Conservation (phyloP, 92 coral and sea anemone species). For the Palythoa grandiflora region DNA sequence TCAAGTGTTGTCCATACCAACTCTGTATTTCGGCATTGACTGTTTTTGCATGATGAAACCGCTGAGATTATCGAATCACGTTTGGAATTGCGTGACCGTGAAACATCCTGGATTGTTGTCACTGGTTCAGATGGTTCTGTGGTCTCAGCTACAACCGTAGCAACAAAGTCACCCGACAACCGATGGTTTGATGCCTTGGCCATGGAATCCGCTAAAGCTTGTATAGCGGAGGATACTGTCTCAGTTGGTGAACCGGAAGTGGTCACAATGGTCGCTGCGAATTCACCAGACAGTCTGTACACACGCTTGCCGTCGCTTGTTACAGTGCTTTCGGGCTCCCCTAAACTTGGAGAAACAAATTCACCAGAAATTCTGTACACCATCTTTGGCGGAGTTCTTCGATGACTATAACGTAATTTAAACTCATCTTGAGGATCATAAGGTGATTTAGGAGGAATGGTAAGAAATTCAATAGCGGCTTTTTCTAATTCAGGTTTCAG, state of each 20-base stretch:
- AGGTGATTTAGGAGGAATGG: conserved; percentile 79
- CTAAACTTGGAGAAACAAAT: conserved; percentile 44
- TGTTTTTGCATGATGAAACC: conserved; percentile 62
- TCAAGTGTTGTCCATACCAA: conserved; percentile 85
- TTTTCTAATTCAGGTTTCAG: conserved; percentile 40
- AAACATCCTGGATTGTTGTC: conserved; percentile 16
- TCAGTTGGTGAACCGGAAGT: conserved; percentile 40
- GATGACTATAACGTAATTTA: conserved; percentile 75
- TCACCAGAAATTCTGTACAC: conserved; percentile 87
- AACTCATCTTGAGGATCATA: conserved; percentile 92
- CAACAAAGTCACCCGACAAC: conserved; percentile 59
- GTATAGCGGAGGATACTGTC: conserved; percentile 56
- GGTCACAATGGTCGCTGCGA: conserved; percentile 37
- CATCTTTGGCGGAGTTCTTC: conserved; percentile 69
- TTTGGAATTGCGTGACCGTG: conserved; percentile 47
- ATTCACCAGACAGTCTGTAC: conserved; percentile 48
- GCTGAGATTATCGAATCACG: conserved; percentile 62
- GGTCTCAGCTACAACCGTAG: conserved; percentile 67
- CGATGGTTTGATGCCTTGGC: conserved; percentile 48
- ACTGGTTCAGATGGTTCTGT: conserved; percentile 29
- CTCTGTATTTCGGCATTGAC: conserved; percentile 70
- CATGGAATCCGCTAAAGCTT: conserved; percentile 50
- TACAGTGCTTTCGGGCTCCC: conserved; percentile 38
- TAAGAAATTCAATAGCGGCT: conserved; percentile 72
- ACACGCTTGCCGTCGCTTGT: conserved; percentile 24